phyloP scores from a whole-genome alignment of 2,888 invertebrate species.

The Scotopteryx bipunctaria region DNA sequence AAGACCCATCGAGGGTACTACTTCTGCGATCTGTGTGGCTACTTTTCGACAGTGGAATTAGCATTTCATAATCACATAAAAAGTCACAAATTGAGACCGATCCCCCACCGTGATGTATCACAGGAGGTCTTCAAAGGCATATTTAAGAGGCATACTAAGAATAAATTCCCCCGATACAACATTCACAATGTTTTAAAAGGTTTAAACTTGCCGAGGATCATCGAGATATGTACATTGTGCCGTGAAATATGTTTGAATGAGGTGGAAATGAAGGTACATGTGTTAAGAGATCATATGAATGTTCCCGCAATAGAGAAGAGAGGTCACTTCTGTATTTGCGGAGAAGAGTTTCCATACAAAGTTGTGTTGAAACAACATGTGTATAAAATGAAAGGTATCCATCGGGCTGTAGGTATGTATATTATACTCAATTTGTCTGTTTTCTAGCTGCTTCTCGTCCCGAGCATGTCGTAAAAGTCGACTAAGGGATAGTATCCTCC shows the following conservation, averaged over 20 bases:
- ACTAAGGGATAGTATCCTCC: too few species aligned
- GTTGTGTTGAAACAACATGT: constrained; percentile 61
- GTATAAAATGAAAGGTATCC: constrained; percentile 46
- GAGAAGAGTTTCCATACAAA: constrained; percentile 50
- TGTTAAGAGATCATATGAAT: constrained; percentile 40
- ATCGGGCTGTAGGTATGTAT: constrained; percentile 27
- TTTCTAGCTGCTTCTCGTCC: too few species aligned
- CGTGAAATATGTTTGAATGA: constrained; percentile 47
- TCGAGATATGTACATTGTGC: constrained; percentile 58
- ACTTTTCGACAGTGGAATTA: constrained; percentile 34
- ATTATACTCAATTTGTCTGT: too few species aligned
- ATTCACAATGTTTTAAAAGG: constrained; percentile 43
- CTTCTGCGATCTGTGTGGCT: constrained; percentile 51
- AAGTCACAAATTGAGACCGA: constrained; percentile 32
- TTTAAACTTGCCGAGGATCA: constrained; percentile 26
- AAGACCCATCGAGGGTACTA: constrained; percentile 43
- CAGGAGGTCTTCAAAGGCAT: constrained; percentile 12
- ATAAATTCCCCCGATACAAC: constrained; percentile 6
- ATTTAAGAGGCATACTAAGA: constrained; percentile 26
- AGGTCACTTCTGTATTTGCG: constrained; percentile 50
- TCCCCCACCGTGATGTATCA: not conserved
- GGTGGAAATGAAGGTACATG: constrained; percentile 40
- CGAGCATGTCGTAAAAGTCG: too few species aligned
- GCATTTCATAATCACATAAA: constrained; percentile 44
- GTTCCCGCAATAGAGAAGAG: constrained; percentile 7